Evolutionary conservation across 2,888 invertebrate species (phyloP), one percentile per base, ranked within the genome.

Genomic region (Tipula helvola): DNA sequence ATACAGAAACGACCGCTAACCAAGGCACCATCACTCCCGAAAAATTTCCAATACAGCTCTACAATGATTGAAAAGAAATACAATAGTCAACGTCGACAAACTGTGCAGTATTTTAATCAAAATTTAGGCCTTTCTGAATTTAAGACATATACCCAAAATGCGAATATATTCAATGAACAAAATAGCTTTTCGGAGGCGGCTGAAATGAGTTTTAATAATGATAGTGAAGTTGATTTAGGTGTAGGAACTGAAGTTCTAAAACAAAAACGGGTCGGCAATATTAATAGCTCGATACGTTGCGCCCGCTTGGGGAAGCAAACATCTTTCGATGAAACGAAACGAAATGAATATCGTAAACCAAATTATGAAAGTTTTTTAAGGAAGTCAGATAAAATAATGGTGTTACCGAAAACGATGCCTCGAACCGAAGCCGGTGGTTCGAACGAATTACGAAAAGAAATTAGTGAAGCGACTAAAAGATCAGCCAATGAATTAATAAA

Each of bases 11-110:
- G 93, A 90, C 93, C 92, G 91, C 93, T 93, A 92, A 93, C 90
- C 91, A 92, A 92, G 92, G 95, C 96, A 89, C 94, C 95, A 88
- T 97, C 97, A 87, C 93, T 97, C 88, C 97, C 97, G 87, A 95
- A 96, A 87, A 96, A 97, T 91, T 97, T 97, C 91, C 96, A 95
- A 44, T 97, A 96, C 92, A 96, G 95, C 91, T 95, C 96, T 88
- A 95, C 95, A 4, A 90, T 91, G 86, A 88, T 91, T 88, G 92
- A 92, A 47, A 91, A 91, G 87, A 91, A 91, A 87, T 90, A 90
- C 42, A 89, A 90, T 2, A 89, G 89, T 10, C 90, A 89, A 87
- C 90, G 92, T 12, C 90, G 92, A 13, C 92, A 91, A 88, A 92
- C 92, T 52, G 88, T 91, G 5, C 91, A 92, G 87, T 91, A 91